Evolutionary conservation across 2,113 vertebrate species (phyloP), one percentile per base, ranked within the genome.

Genomic region (Rattus rattus): DNA sequence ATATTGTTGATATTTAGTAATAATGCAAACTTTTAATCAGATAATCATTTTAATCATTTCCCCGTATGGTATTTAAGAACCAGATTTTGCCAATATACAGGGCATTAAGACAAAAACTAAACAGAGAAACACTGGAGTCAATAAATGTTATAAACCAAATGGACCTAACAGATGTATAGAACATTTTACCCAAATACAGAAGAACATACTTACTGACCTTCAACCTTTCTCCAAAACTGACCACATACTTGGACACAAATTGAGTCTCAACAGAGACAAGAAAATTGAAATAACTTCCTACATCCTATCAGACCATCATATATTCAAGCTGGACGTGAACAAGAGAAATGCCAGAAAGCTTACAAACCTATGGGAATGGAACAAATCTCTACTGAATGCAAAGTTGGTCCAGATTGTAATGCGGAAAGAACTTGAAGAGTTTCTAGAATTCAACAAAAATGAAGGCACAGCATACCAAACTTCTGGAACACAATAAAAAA

Each of bases 11-110:
- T 96, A 93, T 96, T 98, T 92, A 97, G 92, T 97, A 88, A 97
- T 4, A 33, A 91, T 90, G 97, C 96, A 98, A 94, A 94, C 91
- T 97, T 97, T 92, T 88, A 97, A 89, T 49, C 30, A 88, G 90
- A 84, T 98, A 97, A 97, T 97, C 94, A 69, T 98, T 98, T 91
- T 98, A 97, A 97, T 97, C 94, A 69, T 98, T 98, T 91, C 80
- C 77, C 52, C 75, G 97, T 96, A 54, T 91, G 67, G 94, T 95
- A 92, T 75, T 85, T 28, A 85, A 85, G 43, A 85, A n/a, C 24
- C 10, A 26, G 63, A 12, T 65, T 12, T 65, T 65, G 43, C 14
- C 26, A 30, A 85, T 84, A 43, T 7, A 47, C 24, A 47, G 39
- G 1, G 63, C 26, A 30, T 85, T 14, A 7, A 63, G 22, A 63